These are phyloP conservation scores for Cantharis lateralis DNA, from an alignment of 2,888 invertebrate species.

Conservation along the genomic window DNA sequence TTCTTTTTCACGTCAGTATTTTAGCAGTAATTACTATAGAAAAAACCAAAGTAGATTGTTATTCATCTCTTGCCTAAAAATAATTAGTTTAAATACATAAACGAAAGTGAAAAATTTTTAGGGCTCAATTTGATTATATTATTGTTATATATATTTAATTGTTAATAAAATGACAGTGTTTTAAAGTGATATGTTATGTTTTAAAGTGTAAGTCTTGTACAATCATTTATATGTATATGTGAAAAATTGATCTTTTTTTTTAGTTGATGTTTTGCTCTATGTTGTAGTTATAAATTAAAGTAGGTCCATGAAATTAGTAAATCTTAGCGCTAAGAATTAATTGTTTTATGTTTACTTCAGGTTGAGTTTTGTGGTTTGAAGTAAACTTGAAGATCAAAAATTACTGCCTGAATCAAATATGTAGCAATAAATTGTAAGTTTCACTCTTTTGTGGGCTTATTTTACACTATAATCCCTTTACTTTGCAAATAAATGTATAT, in stretches of 20 bases:
- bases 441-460: background rate
- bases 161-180: background rate
- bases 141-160: background rate
- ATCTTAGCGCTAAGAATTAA: background rate
- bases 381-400: background rate
- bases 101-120: constrained; percentile 1
- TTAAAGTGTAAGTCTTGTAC: background rate
- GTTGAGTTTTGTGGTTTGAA: background rate
- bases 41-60: constrained; percentile 22
- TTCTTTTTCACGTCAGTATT: constrained; percentile 14
- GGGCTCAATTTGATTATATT: background rate
- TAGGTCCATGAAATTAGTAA: background rate
- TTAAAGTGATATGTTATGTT: background rate
- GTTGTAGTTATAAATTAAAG: background rate
- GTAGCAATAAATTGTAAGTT: background rate
- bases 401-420: background rate
- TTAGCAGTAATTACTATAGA: constrained; percentile 10
- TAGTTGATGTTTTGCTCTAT: background rate
- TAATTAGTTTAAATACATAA: constrained; percentile 7
- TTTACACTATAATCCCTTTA: background rate
- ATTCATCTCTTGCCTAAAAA: constrained; percentile 18
- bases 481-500: background rate
- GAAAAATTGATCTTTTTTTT: background rate
- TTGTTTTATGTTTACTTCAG: no score
- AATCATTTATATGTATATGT: background rate